Evolutionary conservation across 2,888 invertebrate genomes (phyloP).

Genomic region (Drosophila borealis): DNA sequence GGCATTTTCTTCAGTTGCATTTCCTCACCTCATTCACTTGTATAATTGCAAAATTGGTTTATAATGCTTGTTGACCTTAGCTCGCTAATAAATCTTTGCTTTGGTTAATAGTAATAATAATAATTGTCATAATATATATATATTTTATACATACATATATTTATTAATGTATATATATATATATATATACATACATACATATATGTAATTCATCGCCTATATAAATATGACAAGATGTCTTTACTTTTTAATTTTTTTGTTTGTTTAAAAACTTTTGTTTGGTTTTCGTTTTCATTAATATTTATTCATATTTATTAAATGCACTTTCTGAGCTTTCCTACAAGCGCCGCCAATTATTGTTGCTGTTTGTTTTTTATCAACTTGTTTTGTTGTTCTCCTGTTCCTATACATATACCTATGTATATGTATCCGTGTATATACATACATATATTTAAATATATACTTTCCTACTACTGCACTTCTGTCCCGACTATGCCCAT

Average conservation of each 20-base stretch:
- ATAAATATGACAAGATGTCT: slow-evolving; percentile 62
- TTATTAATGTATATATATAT: slow-evolving; percentile 39
- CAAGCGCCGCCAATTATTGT: slow-evolving; percentile 85
- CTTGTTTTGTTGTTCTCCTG: slow-evolving; percentile 39
- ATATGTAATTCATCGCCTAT: slow-evolving; percentile 61
- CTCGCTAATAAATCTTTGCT: slow-evolving; percentile 66
- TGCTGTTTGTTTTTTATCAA: slow-evolving; percentile 68
- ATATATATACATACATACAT: slow-evolving; percentile 27
- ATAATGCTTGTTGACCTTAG: slow-evolving; percentile 54
- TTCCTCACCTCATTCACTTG: slow-evolving; percentile 21
- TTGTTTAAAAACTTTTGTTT: slow-evolving; percentile 57
- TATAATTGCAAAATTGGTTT: slow-evolving; percentile 68
- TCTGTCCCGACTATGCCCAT: slow-evolving; percentile 61
- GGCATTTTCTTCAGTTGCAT: slow-evolving; percentile 32
- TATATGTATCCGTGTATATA: slow-evolving; percentile 41
- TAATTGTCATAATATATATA: slow-evolving; percentile 73
- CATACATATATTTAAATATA: slow-evolving; percentile 55
- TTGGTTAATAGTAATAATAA: slow-evolving; percentile 68
- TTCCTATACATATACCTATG: slow-evolving; percentile 45
- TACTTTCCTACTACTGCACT: slow-evolving; percentile 54
- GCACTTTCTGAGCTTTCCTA: slow-evolving; percentile 83
- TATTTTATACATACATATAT: slow-evolving; percentile 33
- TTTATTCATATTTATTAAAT: slow-evolving; percentile 74
- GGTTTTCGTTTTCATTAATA: slow-evolving; percentile 38
- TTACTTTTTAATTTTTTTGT: slow-evolving; percentile 36